Percentiles rank a stretch among this genome's conserved stretches.
Conservation (phyloP, 2,113 vertebrate genomes). For the Gymnogyps californianus region DNA sequence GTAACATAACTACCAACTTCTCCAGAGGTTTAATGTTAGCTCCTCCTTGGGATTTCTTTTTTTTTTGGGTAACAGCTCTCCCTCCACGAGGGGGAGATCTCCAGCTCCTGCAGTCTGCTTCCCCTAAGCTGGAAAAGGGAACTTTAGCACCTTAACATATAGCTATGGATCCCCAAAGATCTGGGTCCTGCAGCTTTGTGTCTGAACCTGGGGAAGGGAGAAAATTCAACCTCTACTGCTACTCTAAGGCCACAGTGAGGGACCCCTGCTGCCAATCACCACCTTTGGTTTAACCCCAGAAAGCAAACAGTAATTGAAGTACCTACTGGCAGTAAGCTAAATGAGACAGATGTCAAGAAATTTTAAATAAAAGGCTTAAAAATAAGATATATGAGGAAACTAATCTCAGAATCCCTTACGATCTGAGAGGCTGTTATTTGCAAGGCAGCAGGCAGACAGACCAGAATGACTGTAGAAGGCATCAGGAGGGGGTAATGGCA, state of each 20-base stretch:
- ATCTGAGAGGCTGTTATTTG: not conserved
- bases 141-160: rapidly evolving
- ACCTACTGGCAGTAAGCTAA: not conserved
- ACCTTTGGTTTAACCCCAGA: not conserved
- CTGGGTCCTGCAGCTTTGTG: not conserved
- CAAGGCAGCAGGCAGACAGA: not conserved
- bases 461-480: not conserved
- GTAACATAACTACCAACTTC: not conserved
- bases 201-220: not conserved
- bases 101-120: not conserved
- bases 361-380: not conserved
- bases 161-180: not conserved
- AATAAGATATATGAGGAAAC: not conserved
- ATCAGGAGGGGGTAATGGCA: not conserved
- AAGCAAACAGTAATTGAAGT: not conserved
- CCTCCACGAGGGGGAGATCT: not conserved
- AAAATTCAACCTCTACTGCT: not conserved
- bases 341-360: not conserved
- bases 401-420: not conserved
- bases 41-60: not conserved
- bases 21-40: not conserved
- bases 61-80: not conserved
- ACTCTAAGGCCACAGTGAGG: not conserved
- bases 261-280: not conserved
- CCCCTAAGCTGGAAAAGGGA: not conserved